Conservation (phyloP, 2,888 invertebrate species). For the Pterostichus madidus region DNA sequence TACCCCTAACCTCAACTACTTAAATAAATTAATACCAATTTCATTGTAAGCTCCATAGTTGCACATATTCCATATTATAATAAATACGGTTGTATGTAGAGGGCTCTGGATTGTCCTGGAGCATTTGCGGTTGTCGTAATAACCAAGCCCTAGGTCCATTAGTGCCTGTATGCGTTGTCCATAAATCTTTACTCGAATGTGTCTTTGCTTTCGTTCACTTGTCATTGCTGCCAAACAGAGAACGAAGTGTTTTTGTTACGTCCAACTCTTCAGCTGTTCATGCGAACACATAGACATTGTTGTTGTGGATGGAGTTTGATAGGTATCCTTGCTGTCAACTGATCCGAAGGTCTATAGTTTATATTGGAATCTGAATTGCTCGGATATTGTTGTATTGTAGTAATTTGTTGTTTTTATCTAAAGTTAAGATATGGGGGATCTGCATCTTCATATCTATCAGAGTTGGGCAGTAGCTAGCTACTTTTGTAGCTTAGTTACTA, state of each 20-base stretch:
- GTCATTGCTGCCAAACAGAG: constrained; percentile 26
- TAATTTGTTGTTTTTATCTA: too few relatives aligned
- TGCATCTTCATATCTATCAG: too few relatives aligned
- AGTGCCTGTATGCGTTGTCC: background rate
- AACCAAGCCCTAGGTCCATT: constrained; percentile 30
- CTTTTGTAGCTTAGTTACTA: too few relatives aligned
- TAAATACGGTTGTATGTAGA: background rate
- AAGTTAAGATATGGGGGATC: too few relatives aligned
- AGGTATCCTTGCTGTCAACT: too few relatives aligned
- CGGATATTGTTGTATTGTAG: too few relatives aligned
- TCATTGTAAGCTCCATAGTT: too few relatives aligned
- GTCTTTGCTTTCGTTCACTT: constrained; percentile 32
- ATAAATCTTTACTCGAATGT: constrained; percentile 30
- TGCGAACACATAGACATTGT: background rate
- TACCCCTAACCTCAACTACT: too few relatives aligned
- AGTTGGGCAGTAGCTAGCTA: too few relatives aligned
- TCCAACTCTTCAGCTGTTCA: constrained; percentile 18
- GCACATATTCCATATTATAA: background rate
- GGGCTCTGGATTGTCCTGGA: background rate
- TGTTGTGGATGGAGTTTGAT: background rate
- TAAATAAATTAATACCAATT: too few relatives aligned
- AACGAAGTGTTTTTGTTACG: background rate
- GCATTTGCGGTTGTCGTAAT: constrained; percentile 44
- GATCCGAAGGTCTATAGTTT: too few relatives aligned
- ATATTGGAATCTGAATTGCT: too few relatives aligned